phyloP scores from a whole-genome alignment of 2,888 invertebrate genomes.

The Dryadula phaetusa region DNA sequence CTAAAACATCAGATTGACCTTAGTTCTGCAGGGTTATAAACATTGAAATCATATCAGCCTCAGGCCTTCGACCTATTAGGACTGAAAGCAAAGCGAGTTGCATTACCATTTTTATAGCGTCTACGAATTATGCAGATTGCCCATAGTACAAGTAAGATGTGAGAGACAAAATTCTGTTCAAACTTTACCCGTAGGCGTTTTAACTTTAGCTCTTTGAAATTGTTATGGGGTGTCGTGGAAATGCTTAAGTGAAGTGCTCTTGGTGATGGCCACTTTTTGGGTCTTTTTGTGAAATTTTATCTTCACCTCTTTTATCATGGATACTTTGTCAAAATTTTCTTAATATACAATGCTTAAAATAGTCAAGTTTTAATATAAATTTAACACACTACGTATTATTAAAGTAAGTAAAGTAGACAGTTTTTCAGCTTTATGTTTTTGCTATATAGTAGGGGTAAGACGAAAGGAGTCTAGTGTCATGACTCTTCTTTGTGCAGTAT shows the following conservation, averaged over 20 bases:
- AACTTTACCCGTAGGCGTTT: slow-evolving; percentile 27
- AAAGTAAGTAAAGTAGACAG: no score
- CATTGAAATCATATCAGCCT: slow-evolving; percentile 26
- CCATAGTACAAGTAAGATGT: slow-evolving; percentile 63
- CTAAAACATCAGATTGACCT: slow-evolving; percentile 23
- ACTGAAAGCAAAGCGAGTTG: slow-evolving; percentile 57
- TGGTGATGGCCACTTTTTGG: slow-evolving; percentile 12
- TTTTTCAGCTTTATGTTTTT: no score
- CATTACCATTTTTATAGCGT: slow-evolving; percentile 82
- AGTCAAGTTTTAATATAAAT: not conserved
- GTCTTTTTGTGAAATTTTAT: not conserved
- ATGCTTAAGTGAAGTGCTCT: slow-evolving; percentile 22
- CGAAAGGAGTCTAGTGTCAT: no score
- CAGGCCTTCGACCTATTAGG: slow-evolving; percentile 57
- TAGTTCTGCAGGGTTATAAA: slow-evolving; percentile 26
- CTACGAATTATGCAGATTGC: slow-evolving; percentile 79
- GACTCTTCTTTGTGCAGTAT: no score
- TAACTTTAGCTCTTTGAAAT: slow-evolving; percentile 25
- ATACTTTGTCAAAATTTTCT: not conserved
- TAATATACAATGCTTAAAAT: not conserved
- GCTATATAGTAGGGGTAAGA: no score
- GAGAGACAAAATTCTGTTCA: slow-evolving; percentile 28
- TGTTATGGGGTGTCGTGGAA: slow-evolving; percentile 21
- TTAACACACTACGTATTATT: not conserved
- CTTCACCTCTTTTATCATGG: not conserved